A percentile compares a stretch with the other conserved stretches of the same genome.
Evolutionary conservation across 2,113 vertebrate genomes (phyloP).

Genomic region (Porphyrio hochstetteri): DNA sequence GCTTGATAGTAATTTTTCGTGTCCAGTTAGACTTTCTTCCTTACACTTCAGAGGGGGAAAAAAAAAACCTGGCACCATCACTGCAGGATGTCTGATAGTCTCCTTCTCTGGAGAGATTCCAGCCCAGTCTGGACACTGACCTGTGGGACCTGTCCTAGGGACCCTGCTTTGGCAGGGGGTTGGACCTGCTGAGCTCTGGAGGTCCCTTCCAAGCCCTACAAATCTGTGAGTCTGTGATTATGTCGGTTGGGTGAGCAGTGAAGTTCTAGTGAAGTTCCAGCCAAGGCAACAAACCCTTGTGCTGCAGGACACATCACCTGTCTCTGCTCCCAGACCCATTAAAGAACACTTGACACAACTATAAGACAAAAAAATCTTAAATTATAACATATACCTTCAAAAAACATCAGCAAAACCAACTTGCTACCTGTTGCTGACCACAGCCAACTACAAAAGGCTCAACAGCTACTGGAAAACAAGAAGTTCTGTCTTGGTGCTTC

Average conservation of each 20-base stretch:
- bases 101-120: no score
- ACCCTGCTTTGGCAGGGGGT: no score
- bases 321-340: neutral
- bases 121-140: no score
- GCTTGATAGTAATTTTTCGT: neutral
- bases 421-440: neutral
- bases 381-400: neutral
- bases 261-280: neutral
- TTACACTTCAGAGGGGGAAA: neutral
- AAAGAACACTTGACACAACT: neutral
- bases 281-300: neutral
- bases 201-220: no score
- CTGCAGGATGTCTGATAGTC: no score
- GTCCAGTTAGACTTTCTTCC: neutral
- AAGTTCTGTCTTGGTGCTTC: neutral
- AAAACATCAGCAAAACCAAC: neutral
- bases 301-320: neutral
- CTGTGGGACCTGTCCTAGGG: no score
- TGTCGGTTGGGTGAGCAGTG: neutral
- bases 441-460: neutral
- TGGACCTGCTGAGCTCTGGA: no score
- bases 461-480: neutral
- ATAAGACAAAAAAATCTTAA: neutral
- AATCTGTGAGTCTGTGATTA: no score
- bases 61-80: no score